Conservation (phyloP, 2,888 invertebrate genomes). For the Crocallis elinguaria region DNA sequence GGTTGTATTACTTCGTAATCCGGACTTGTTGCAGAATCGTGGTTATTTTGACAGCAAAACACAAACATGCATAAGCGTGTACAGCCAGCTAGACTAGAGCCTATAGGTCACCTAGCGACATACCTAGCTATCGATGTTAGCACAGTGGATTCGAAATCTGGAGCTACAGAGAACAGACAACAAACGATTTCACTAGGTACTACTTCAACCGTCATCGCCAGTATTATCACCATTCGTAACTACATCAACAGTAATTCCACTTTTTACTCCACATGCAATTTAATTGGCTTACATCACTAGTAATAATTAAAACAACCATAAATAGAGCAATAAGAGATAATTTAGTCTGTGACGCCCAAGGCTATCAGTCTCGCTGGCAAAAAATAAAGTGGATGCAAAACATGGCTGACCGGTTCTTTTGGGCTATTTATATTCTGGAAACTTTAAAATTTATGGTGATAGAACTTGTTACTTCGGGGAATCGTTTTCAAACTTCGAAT, state of each 20-base stretch:
- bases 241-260: not conserved
- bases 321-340: slow-evolving; percentile 26
- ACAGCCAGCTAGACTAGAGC: no score
- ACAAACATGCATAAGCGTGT: no score
- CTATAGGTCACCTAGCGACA: no score
- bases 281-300: slow-evolving; percentile 26
- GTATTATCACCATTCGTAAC: not conserved
- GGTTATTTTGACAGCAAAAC: no score
- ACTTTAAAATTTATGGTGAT: not conserved
- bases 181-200: no score
- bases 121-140: no score
- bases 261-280: slow-evolving; percentile 19
- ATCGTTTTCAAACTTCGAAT: slow-evolving; percentile 10
- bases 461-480: slow-evolving; percentile 18
- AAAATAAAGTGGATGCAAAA: slow-evolving; percentile 52
- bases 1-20: no score
- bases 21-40: no score
- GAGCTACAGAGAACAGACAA: no score
- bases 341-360: slow-evolving; percentile 18
- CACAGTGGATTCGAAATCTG: no score
- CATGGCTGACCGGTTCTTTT: slow-evolving; percentile 49
- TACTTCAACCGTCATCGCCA: no score
- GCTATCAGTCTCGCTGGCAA: slow-evolving; percentile 44
- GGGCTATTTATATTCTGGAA: slow-evolving; percentile 31
- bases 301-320: slow-evolving; percentile 21